Evolutionary conservation across 2,888 invertebrate genomes (phyloP).

Genomic region (Dolichomitus sp.): DNA sequence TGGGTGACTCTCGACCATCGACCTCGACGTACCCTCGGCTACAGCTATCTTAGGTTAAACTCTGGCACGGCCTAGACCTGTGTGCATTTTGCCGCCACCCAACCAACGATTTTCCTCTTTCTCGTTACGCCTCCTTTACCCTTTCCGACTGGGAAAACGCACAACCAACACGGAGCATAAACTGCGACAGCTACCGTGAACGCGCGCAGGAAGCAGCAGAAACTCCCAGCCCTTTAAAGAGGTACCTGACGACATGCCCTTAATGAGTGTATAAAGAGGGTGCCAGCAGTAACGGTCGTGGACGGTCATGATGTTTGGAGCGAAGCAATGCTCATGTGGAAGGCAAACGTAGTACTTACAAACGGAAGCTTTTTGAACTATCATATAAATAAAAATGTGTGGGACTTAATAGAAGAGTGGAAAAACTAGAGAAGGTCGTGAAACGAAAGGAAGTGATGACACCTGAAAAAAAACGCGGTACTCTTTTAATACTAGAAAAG

Average conservation of each 20-base stretch:
- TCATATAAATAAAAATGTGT: constrained; percentile 3
- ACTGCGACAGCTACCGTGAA: neutral
- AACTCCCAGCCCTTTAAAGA: constrained; percentile 14
- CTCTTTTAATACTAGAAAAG: neutral
- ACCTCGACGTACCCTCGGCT: neutral
- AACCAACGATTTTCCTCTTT: neutral
- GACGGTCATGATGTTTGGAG: neutral
- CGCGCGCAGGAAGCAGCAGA: neutral
- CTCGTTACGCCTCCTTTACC: neutral
- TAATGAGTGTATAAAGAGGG: constrained; percentile 31
- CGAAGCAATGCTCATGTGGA: neutral
- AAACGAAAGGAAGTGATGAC: neutral
- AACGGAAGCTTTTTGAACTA: constrained; percentile 1
- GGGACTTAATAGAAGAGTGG: neutral
- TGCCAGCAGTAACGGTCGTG: neutral
- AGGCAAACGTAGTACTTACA: neutral
- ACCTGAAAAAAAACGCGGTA: neutral
- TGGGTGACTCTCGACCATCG: constrained; percentile 3
- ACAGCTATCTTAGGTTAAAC: neutral
- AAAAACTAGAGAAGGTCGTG: neutral
- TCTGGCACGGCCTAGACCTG: constrained; percentile 1
- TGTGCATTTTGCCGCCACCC: neutral
- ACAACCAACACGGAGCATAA: constrained; percentile 14
- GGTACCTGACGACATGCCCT: constrained; percentile 23
- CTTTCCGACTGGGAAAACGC: neutral